Percentiles rank a stretch among this genome's conserved stretches.
Conservation (phyloP, 2,113 vertebrate species). For the Scomber scombrus region DNA sequence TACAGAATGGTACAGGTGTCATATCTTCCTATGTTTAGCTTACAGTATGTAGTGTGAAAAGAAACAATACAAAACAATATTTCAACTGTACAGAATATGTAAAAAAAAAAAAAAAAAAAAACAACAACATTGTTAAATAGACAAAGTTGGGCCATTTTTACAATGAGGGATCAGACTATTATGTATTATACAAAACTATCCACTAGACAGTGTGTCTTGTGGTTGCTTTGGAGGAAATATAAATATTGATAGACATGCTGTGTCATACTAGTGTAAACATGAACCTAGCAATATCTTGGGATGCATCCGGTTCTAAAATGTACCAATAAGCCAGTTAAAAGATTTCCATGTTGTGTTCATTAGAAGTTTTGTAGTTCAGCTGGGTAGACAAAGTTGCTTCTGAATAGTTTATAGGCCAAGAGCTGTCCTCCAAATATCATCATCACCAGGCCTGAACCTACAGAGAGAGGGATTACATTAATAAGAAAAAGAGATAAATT, state of each 20-base stretch:
- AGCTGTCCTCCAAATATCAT: conserved; percentile 92
- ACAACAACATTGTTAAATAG: conserved; percentile 9
- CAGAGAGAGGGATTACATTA: conserved; percentile 45
- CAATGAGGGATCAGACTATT: conserved; percentile 20
- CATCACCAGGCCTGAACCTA: conserved; percentile 89
- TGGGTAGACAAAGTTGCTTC: conserved; percentile 91
- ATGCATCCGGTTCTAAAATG: conserved; percentile 28
- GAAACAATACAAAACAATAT: conserved; percentile 71
- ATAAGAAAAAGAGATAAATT: conserved; percentile 5
- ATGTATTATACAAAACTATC: background rate
- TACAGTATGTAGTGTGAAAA: conserved; percentile 31
- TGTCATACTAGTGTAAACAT: background rate
- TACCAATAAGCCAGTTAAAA: conserved; percentile 57
- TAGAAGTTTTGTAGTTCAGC: conserved; percentile 90
- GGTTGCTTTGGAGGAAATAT: background rate
- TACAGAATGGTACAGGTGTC: background rate
- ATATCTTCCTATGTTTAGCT: background rate
- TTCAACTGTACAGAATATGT: conserved; percentile 65
- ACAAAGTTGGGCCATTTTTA: conserved; percentile 40
- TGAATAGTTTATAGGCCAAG: conserved; percentile 90
- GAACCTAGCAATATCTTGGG: background rate
- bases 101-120: conserved; percentile 60
- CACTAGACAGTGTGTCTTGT: background rate
- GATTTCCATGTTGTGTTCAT: conserved; percentile 54
- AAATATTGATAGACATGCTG: background rate